Base-by-base conservation (phyloP, 2,797 vertebrate species). In the Chloroceryle inda region DNA sequence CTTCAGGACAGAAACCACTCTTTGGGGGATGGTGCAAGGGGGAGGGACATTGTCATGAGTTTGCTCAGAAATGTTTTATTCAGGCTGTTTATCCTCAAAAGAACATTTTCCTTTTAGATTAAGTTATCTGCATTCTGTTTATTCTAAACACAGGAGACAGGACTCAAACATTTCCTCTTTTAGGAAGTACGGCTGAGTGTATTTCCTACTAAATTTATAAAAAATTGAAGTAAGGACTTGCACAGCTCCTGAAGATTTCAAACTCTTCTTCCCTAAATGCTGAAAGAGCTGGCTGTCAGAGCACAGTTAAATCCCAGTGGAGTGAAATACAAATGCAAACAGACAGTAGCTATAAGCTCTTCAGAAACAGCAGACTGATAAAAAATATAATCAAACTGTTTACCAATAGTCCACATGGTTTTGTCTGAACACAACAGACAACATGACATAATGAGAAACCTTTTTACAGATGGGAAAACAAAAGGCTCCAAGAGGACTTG, bases 101-200 rank as follows among this genome's bases (percentile, higher is more conserved):
- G 75, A 93, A 86, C n/a, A 10, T 94, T 92, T 84, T 92, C 91
- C 33, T 95, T 50, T 92, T 84, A 77, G 94, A 96, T 95, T 88
- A 45, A 96, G 85, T 96, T 97, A 97, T 97, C 95, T 96, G 88
- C 92, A 84, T 96, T 97, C 94, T 97, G 89, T 95, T 97, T 95
- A 47, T 52, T 88, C 85, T 95, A 94, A 96, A 97, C 97, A 82
- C 92, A 59, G 87, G 95, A 86, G 94, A 94, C 84, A 78, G 85
- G 56, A 58, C 88, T 96, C 66, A 19, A 69, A 59, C 93, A 94
- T 92, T 94, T 94, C 80, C 63, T 91, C 88, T 91, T 95, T 89
- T 74, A 92, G 81, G 95, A 94, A 92, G 90, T 52, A 44, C 15
- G 56, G 74, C n/a, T 75, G 85, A 93, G 79, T 59, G 59, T 62